Conservation (phyloP, 2,888 invertebrate genomes). For the Drosophila heteroneura region DNA sequence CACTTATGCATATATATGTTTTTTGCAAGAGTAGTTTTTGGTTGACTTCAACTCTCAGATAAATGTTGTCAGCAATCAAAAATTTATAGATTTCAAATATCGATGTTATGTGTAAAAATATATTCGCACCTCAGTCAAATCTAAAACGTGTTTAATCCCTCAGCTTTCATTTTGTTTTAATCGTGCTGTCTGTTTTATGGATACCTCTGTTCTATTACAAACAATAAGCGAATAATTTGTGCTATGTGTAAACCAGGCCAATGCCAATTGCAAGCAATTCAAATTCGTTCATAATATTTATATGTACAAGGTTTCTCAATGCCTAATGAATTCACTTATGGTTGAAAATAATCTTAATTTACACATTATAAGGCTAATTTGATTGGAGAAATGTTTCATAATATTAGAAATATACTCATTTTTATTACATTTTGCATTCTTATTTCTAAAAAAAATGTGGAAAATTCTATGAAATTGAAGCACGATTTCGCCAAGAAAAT, state of each 20-base stretch:
- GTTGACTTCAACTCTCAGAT: constrained; percentile 2
- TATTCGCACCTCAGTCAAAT: background rate
- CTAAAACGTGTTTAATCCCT: background rate
- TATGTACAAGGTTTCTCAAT: background rate
- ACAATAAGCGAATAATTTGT: constrained; percentile 9
- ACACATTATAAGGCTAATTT: background rate
- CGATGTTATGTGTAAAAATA: background rate
- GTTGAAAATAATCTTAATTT: background rate
- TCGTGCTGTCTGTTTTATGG: background rate
- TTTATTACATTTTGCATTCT: background rate
- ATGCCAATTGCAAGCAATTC: constrained; percentile 6
- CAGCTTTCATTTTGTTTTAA: background rate
- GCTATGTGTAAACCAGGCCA: background rate
- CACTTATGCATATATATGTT: background rate
- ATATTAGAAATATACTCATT: background rate
- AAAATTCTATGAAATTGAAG: background rate
- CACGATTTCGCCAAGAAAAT: constrained; percentile 3
- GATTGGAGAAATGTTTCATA: background rate
- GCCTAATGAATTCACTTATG: background rate
- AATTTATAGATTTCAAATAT: background rate
- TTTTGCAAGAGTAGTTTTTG: background rate
- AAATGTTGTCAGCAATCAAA: background rate
- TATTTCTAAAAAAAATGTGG: background rate
- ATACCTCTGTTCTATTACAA: background rate
- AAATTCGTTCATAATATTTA: background rate